These are phyloP conservation scores for Lacanobia wlatinum DNA, from an alignment of 2,888 invertebrate species.

Conservation along the genomic window DNA sequence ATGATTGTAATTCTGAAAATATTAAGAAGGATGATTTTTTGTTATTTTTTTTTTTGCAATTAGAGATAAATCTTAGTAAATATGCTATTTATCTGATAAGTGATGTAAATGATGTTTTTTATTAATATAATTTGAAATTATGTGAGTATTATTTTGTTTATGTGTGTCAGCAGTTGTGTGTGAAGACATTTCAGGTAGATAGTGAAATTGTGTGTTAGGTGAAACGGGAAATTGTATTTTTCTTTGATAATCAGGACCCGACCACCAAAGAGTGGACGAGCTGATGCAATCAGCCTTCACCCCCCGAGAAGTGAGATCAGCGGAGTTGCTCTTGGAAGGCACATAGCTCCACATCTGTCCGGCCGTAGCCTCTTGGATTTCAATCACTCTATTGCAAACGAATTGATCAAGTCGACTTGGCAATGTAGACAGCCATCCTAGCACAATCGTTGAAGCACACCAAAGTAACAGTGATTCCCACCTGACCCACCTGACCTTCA, in stretches of 20 bases:
- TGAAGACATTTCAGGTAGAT: neutral
- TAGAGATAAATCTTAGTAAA: neutral
- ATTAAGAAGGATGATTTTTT: neutral
- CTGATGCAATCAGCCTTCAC: no score
- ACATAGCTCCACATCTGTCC: no score
- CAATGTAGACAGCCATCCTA: no score
- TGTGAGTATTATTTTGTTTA: constrained; percentile 4
- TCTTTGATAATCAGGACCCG: no score
- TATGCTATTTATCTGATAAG: neutral
- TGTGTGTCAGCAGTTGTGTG: neutral
- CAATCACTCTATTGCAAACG: constrained; percentile 59
- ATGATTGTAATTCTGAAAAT: neutral
- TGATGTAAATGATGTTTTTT: constrained; percentile 4
- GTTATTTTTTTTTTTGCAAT: neutral
- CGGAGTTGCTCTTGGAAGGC: no score
- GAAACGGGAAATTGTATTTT: no score
- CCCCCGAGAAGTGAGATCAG: no score
- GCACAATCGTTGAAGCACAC: no score
- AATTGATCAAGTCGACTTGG: constrained; percentile 52
- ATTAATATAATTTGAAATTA: neutral
- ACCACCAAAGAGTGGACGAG: constrained; percentile 52
- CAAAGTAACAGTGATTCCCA: neutral
- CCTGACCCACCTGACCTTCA: constrained; percentile 1
- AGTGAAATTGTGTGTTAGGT: neutral
- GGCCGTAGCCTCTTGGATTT: no score